Percentiles rank a stretch among this genome's conserved stretches.
These are phyloP conservation scores for Lissonota sp. DNA, from an alignment of 2,888 invertebrate genomes.

Conservation along the genomic window DNA sequence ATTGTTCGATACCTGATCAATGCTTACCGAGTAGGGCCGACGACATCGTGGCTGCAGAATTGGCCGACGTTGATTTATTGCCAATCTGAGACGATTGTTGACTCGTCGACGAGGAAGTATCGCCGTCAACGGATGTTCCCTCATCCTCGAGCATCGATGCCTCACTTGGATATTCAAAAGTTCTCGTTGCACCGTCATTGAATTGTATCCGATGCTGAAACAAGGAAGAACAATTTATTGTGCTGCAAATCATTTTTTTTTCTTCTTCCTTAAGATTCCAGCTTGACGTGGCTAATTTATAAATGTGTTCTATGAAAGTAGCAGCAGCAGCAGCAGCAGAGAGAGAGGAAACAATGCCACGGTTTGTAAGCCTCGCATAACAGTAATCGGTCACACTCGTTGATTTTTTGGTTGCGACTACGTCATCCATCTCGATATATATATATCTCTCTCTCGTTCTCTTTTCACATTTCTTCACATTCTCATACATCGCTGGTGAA, in stretches of 20 bases:
- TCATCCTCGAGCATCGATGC: constrained; percentile 90
- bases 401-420: constrained; percentile 77
- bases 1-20: constrained; percentile 60
- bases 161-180: constrained; percentile 97
- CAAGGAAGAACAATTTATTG: constrained; percentile 55
- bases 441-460: constrained; percentile 33
- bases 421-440: constrained; percentile 49
- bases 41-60: constrained; percentile 73
- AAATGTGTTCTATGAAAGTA: constrained; percentile 49
- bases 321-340: constrained; percentile 61
- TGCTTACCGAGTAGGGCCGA: constrained; percentile 80
- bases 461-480: constrained; percentile 7
- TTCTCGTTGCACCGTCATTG: constrained; percentile 93
- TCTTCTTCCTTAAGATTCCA: neutral
- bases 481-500: no score
- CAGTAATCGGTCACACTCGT: constrained; percentile 83
- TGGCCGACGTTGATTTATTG: constrained; percentile 74
- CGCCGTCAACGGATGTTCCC: constrained; percentile 77
- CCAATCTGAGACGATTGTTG: constrained; percentile 74
- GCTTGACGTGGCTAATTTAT: constrained; percentile 56
- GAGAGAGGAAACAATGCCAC: constrained; percentile 74
- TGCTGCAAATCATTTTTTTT: neutral
- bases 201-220: constrained; percentile 94
- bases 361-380: constrained; percentile 77
- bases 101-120: constrained; percentile 77